Evolutionary conservation across 2,113 vertebrate genomes (phyloP).

Genomic region (Loxodonta africana): DNA sequence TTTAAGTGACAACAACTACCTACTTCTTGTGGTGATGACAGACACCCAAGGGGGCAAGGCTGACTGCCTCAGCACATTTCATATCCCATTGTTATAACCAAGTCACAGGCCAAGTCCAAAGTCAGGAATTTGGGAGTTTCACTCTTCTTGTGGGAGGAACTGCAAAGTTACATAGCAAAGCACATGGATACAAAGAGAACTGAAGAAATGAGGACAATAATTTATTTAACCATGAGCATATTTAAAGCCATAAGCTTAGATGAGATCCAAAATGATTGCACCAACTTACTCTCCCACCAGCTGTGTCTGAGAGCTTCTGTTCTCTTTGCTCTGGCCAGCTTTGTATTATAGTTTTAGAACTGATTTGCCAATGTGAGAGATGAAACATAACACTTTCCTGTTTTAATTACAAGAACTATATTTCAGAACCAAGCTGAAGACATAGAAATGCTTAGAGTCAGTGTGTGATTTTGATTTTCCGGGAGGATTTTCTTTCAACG

Average conservation of each 20-base stretch:
- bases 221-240: not conserved
- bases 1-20: not conserved
- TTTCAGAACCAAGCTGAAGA: slow-evolving; percentile 8
- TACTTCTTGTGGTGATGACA: not conserved
- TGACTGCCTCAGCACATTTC: not conserved
- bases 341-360: slow-evolving; percentile 40
- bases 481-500: not conserved
- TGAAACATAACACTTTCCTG: slow-evolving; percentile 3
- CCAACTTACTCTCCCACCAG: not conserved
- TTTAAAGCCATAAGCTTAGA: not conserved
- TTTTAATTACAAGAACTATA: not conserved
- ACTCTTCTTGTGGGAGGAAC: slow-evolving; percentile 4
- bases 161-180: not conserved
- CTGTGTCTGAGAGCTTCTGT: not conserved
- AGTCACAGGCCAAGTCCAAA: not conserved
- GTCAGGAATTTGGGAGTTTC: not conserved
- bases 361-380: not conserved
- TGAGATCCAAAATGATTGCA: not conserved
- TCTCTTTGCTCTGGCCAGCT: slow-evolving; percentile 2
- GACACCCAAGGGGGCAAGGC: not conserved
- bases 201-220: not conserved
- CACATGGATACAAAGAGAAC: not conserved
- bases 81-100: not conserved
- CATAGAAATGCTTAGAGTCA: not conserved
- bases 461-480: slow-evolving; percentile 50